Percentiles rank a stretch among this genome's conserved stretches.
These are phyloP conservation scores for Rhinoptilus africanus DNA, from an alignment of 2,113 vertebrate species.

Conservation along the genomic window DNA sequence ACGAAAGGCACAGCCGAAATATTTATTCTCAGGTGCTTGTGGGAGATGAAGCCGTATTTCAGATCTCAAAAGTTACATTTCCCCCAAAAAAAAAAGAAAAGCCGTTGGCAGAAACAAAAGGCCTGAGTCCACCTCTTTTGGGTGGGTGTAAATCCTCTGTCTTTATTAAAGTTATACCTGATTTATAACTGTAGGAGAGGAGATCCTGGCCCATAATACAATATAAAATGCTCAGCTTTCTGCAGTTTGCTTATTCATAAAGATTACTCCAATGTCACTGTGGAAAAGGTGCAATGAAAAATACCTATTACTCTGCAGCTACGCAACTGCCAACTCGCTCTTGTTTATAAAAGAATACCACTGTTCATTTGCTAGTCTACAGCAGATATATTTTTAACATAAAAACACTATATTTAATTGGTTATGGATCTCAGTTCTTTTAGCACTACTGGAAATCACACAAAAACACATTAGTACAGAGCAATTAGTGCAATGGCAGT, in stretches of 20 bases:
- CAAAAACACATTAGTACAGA: slow-evolving; percentile 84
- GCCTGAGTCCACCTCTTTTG: background rate
- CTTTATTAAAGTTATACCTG: slow-evolving; percentile 49
- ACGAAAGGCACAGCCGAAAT: background rate
- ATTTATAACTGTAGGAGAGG: slow-evolving; percentile 38
- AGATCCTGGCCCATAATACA: slow-evolving; percentile 13
- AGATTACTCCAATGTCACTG: slow-evolving; percentile 69
- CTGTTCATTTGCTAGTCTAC: slow-evolving; percentile 68
- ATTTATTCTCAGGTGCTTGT: background rate
- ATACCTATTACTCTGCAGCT: slow-evolving; percentile 66
- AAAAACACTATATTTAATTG: slow-evolving; percentile 84
- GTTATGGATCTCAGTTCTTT: slow-evolving; percentile 83
- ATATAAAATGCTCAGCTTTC: slow-evolving; percentile 54
- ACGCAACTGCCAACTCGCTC: slow-evolving; percentile 57
- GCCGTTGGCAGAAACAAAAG: slow-evolving; percentile 23
- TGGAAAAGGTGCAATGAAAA: slow-evolving; percentile 67
- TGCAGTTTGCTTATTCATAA: slow-evolving; percentile 72
- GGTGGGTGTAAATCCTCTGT: slow-evolving; percentile 18
- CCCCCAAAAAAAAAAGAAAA: background rate
- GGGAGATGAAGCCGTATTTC: background rate
- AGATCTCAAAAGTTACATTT: background rate
- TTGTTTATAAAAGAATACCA: slow-evolving; percentile 64
- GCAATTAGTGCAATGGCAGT: slow-evolving; percentile 82
- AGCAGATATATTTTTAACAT: slow-evolving; percentile 83
- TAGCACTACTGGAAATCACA: slow-evolving; percentile 85